A percentile compares a stretch with the other conserved stretches of the same genome.
Conservation (phyloP, 2,888 invertebrate species). For the Heliothis peltigera region DNA sequence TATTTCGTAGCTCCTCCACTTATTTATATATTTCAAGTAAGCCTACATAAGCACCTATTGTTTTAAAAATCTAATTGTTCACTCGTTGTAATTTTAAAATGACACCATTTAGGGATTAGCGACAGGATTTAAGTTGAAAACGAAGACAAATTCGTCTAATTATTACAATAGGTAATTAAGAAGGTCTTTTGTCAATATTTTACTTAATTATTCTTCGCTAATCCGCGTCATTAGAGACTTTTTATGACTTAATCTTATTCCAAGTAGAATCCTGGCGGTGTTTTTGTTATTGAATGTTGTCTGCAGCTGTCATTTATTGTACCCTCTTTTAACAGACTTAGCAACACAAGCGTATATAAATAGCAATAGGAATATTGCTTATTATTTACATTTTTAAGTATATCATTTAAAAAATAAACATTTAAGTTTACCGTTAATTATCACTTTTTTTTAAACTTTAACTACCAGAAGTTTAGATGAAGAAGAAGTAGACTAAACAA, state of each 20-base stretch:
- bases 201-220: neutral
- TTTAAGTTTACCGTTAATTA: too few species aligned
- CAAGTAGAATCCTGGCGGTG: neutral
- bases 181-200: neutral
- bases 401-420: too few species aligned
- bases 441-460: too few species aligned
- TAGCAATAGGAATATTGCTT: neutral
- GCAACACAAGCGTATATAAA: neutral
- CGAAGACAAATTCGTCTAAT: neutral
- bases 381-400: too few species aligned
- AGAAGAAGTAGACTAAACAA: too few species aligned
- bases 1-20: neutral
- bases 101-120: conserved; percentile 4
- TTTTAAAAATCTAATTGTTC: conserved; percentile 14
- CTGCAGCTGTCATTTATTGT: neutral
- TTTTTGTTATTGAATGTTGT: neutral
- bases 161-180: neutral
- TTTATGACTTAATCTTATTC: conserved; percentile 1
- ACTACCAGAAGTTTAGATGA: too few species aligned
- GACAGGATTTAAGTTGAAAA: neutral
- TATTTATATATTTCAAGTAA: conserved; percentile 1
- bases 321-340: neutral
- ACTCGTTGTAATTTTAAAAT: conserved; percentile 20
- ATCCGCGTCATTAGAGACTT: neutral
- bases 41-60: neutral